Evolutionary conservation across 2,113 vertebrate genomes (phyloP).

Genomic region (Petromus typicus): DNA sequence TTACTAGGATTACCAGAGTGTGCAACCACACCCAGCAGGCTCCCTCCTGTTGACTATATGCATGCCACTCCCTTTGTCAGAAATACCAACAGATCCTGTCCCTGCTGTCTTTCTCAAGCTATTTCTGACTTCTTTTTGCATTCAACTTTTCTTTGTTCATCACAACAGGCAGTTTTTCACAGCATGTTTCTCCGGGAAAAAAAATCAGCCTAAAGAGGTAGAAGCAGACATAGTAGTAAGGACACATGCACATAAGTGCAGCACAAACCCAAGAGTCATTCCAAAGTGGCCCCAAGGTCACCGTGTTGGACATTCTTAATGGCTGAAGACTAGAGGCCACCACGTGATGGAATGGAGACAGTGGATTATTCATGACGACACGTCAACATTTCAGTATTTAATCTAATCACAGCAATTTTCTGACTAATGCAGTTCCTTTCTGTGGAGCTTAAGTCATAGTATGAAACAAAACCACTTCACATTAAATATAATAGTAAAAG

Average conservation of each 20-base stretch:
- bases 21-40: background rate
- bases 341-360: background rate
- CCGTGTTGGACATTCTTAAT: no score
- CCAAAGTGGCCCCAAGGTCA: background rate
- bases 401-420: conserved; percentile 53
- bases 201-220: background rate
- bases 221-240: background rate
- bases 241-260: background rate
- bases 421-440: background rate
- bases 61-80: background rate
- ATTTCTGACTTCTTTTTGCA: background rate
- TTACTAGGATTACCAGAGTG: background rate
- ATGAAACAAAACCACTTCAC: conserved; percentile 51
- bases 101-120: background rate
- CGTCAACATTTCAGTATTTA: conserved; percentile 30
- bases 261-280: background rate
- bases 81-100: background rate
- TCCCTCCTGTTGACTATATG: background rate
- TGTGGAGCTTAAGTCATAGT: conserved; percentile 29
- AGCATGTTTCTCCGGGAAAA: background rate
- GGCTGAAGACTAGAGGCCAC: background rate
- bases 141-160: background rate
- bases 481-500: conserved; percentile 58
- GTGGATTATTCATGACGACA: background rate
- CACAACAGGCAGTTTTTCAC: background rate